Evolutionary conservation across 2,888 invertebrate genomes (phyloP).

Genomic region (Dusona sp.): DNA sequence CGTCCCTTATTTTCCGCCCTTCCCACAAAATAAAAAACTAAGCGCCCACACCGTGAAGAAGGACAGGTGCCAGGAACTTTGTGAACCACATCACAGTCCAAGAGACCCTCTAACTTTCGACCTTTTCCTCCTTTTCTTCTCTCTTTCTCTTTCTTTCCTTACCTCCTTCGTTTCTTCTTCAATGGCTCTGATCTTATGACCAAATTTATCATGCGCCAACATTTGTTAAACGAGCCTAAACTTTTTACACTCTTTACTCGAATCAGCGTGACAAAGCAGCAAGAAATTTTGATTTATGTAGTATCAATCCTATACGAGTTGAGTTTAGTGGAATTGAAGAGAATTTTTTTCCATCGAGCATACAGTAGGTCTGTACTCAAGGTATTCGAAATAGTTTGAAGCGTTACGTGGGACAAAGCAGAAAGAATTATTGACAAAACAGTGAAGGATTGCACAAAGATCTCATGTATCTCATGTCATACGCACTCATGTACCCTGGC

Average conservation of each 20-base stretch:
- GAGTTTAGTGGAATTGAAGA: not conserved
- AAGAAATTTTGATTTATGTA: not conserved
- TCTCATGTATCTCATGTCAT: not conserved
- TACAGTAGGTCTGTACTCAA: not conserved
- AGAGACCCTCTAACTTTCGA: slow-evolving; percentile 61
- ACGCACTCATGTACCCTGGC: slow-evolving; percentile 55
- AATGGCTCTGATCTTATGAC: slow-evolving; percentile 63
- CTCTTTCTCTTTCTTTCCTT: not conserved
- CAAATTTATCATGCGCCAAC: slow-evolving; percentile 78
- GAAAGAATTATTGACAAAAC: slow-evolving; percentile 53
- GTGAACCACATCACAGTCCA: slow-evolving; percentile 39
- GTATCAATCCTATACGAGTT: not conserved
- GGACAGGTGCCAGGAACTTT: slow-evolving; percentile 80
- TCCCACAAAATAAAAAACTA: slow-evolving; percentile 59
- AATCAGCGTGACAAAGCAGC: not conserved
- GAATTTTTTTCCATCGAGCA: not conserved
- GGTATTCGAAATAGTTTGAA: slow-evolving; percentile 9
- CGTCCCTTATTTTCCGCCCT: slow-evolving; percentile 71
- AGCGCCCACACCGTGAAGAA: slow-evolving; percentile 80
- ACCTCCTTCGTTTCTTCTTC: slow-evolving; percentile 21
- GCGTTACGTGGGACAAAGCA: slow-evolving; percentile 29
- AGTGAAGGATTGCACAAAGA: slow-evolving; percentile 40
- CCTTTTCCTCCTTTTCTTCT: slow-evolving; percentile 41
- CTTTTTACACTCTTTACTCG: slow-evolving; percentile 9
- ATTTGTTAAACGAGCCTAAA: slow-evolving; percentile 71